phyloP scores from a whole-genome alignment of 2,797 vertebrate genomes.

The Crocodylus rhombifer region DNA sequence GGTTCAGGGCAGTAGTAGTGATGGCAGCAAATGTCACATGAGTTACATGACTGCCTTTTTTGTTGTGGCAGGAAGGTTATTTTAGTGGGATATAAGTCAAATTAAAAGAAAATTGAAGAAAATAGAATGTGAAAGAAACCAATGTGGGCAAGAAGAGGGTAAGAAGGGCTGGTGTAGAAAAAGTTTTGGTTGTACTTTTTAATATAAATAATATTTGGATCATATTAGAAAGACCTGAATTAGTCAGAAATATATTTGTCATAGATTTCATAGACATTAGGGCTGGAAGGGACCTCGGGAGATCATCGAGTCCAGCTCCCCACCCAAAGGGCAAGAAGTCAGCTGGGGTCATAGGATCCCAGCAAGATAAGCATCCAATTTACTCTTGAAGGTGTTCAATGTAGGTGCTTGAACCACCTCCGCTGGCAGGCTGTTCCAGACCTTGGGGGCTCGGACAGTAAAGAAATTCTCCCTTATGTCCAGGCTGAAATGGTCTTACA shows the following conservation, averaged over 20 bases:
- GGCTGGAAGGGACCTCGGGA: no score
- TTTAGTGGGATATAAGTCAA: neutral
- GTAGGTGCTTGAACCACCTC: no score
- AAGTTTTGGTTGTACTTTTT: neutral
- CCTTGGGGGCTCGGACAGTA: no score
- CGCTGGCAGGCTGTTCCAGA: no score
- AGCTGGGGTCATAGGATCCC: no score
- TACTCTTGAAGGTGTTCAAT: no score
- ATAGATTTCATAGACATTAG: no score
- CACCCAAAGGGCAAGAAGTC: no score
- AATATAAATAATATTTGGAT: constrained; percentile 36
- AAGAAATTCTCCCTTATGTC: no score
- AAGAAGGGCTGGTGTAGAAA: neutral
- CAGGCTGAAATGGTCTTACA: no score
- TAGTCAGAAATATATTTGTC: constrained; percentile 15
- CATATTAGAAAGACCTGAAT: constrained; percentile 13
- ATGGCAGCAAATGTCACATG: neutral
- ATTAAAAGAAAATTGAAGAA: neutral
- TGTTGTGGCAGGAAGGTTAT: neutral
- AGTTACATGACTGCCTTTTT: neutral
- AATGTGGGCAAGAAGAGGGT: neutral
- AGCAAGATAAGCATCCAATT: no score
- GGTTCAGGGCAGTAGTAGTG: neutral
- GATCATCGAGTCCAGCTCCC: no score
- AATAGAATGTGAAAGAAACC: neutral